A percentile compares a stretch with the other conserved stretches of the same genome.
Conservation (phyloP, 2,888 invertebrate genomes). For the Theristus sp. region DNA sequence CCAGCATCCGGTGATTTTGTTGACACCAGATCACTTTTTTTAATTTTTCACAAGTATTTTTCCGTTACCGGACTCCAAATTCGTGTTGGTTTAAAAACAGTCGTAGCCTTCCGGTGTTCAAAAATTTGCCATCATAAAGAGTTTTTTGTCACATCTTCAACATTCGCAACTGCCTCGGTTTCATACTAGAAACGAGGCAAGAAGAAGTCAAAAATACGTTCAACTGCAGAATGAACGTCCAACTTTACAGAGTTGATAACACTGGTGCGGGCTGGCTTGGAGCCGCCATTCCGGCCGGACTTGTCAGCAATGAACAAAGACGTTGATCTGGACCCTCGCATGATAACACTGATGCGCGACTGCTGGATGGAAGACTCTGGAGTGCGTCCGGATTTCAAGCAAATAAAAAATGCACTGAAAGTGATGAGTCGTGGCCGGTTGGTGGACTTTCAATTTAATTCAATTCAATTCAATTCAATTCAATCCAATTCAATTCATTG, state of each 20-base stretch:
- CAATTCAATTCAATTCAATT: background rate
- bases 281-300: constrained; percentile 6
- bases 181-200: no score
- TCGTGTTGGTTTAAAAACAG: no score
- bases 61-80: no score
- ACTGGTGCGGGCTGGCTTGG: constrained; percentile 6
- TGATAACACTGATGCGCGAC: constrained; percentile 47
- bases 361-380: constrained; percentile 83
- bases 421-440: constrained; percentile 72
- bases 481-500: background rate
- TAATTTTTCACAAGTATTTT: no score
- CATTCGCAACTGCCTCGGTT: no score
- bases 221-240: no score
- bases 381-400: constrained; percentile 67
- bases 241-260: constrained; percentile 5
- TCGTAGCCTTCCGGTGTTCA: no score
- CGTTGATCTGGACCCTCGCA: background rate
- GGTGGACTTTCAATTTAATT: constrained; percentile 11
- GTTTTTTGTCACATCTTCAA: no score
- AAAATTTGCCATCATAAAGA: no score
- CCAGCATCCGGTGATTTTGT: background rate
- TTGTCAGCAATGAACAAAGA: background rate
- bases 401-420: constrained; percentile 65
- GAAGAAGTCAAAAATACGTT: no score
- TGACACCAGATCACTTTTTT: background rate